phyloP scores from a whole-genome alignment of 2,888 invertebrate species.

The Megalurothrips usitatus region DNA sequence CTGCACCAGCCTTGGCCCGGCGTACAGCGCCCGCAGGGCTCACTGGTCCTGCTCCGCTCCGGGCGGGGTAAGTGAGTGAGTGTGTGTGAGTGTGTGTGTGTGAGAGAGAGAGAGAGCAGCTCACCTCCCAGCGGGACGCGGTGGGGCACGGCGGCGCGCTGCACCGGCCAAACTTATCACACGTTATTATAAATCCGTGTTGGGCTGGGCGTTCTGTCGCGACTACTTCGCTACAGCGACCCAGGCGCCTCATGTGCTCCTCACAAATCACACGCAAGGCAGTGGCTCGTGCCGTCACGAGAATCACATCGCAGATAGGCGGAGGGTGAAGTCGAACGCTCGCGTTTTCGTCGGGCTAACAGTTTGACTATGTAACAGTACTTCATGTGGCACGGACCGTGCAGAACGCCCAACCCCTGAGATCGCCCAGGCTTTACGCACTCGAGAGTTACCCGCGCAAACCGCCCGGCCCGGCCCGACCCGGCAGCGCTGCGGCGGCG shows the following conservation, averaged over 20 bases:
- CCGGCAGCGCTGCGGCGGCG: not conserved
- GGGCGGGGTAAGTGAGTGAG: too few relatives aligned
- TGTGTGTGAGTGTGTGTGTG: too few relatives aligned
- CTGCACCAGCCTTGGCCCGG: too few relatives aligned
- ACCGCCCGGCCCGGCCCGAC: too few relatives aligned
- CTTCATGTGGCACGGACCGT: not conserved
- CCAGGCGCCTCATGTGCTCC: not conserved
- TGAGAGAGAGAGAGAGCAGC: too few relatives aligned
- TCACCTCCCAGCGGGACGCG: slow-evolving; percentile 2
- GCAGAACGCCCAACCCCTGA: too few relatives aligned
- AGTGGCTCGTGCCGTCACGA: too few relatives aligned
- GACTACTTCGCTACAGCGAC: not conserved
- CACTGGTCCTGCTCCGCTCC: too few relatives aligned
- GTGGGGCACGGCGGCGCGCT: not conserved
- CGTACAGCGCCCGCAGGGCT: too few relatives aligned
- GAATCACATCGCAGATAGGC: not conserved
- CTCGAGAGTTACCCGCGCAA: too few relatives aligned
- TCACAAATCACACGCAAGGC: not conserved
- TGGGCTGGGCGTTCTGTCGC: not conserved
- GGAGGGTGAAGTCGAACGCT: not conserved
- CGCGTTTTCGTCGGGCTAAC: not conserved
- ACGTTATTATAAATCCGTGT: slow-evolving; percentile 24
- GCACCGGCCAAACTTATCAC: slow-evolving; percentile 14
- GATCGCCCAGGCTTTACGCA: too few relatives aligned
- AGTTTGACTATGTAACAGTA: not conserved